phyloP scores from a whole-genome alignment of 2,888 invertebrate species.

The Erpobdella octoculata region DNA sequence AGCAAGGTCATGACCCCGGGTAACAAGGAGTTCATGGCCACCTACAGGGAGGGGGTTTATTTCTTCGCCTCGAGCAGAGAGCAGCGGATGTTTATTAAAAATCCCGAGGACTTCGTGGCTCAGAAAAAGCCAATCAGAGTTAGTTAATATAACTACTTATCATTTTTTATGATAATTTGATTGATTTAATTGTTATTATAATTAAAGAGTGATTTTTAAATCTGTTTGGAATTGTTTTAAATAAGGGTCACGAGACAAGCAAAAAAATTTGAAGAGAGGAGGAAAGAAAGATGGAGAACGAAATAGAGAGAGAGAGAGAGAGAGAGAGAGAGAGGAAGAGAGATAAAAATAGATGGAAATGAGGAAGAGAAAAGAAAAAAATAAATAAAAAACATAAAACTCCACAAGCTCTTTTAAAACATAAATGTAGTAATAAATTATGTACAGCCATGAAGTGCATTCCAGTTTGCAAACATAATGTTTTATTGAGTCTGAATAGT shows the following conservation, averaged over 20 bases:
- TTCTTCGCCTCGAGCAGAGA: constrained; percentile 48
- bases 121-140: constrained; percentile 44
- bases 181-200: background rate
- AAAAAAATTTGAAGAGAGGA: background rate
- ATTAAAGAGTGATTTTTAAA: background rate
- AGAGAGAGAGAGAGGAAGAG: no score
- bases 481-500: no score
- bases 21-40: constrained; percentile 49
- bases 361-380: no score
- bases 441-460: no score
- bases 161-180: background rate
- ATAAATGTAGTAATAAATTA: no score
- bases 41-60: constrained; percentile 50
- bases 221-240: no score
- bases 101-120: constrained; percentile 45
- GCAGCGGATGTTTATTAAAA: constrained; percentile 47
- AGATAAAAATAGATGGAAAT: no score
- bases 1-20: constrained; percentile 48
- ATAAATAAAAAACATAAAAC: no score
- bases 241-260: background rate
- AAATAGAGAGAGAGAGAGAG: no score
- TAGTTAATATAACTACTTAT: background rate
- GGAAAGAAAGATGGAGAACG: background rate
- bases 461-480: no score
- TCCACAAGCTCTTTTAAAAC: no score